These are phyloP conservation scores for Drosophila lacicola DNA, from an alignment of 2,888 invertebrate genomes.

Conservation along the genomic window DNA sequence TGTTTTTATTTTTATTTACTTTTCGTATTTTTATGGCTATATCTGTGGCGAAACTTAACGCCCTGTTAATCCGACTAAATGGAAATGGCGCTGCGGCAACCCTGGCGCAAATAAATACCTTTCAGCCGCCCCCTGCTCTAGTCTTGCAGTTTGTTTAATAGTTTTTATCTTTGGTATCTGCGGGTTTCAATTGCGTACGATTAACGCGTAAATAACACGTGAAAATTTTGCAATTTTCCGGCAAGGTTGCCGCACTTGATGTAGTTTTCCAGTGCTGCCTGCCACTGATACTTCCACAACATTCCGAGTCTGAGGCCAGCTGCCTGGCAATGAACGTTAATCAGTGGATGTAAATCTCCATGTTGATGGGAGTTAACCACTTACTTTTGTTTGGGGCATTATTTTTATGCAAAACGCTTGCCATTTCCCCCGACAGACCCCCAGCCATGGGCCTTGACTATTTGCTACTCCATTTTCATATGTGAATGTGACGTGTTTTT, in stretches of 20 bases:
- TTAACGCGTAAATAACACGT: constrained; percentile 73
- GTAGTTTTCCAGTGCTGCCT: constrained; percentile 41
- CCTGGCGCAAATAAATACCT: constrained; percentile 72
- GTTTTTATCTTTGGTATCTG: constrained; percentile 55
- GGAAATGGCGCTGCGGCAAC: constrained; percentile 57
- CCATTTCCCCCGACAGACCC: constrained; percentile 23
- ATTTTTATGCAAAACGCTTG: constrained; percentile 58
- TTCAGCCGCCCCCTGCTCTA: not conserved
- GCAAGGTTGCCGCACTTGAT: constrained; percentile 55
- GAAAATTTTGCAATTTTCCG: constrained; percentile 73
- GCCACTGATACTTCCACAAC: constrained; percentile 4
- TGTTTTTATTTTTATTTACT: constrained; percentile 37
- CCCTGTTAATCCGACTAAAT: constrained; percentile 79
- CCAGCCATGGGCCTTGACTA: not conserved
- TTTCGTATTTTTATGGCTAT: constrained; percentile 44
- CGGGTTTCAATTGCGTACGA: constrained; percentile 68
- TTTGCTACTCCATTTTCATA: constrained; percentile 6
- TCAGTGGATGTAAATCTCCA: constrained; percentile 62
- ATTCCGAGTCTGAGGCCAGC: constrained; percentile 37
- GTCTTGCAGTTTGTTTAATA: constrained; percentile 34
- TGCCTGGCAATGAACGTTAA: constrained; percentile 61
- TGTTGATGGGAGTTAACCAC: constrained; percentile 65
- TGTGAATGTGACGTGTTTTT: constrained; percentile 16
- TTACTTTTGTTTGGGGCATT: constrained; percentile 42
- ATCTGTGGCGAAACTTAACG: constrained; percentile 75